Percentiles rank a stretch among this genome's conserved stretches.
Conservation (phyloP, 1,140 invertebrate species). For the Sminthurinus signatus region DNA sequence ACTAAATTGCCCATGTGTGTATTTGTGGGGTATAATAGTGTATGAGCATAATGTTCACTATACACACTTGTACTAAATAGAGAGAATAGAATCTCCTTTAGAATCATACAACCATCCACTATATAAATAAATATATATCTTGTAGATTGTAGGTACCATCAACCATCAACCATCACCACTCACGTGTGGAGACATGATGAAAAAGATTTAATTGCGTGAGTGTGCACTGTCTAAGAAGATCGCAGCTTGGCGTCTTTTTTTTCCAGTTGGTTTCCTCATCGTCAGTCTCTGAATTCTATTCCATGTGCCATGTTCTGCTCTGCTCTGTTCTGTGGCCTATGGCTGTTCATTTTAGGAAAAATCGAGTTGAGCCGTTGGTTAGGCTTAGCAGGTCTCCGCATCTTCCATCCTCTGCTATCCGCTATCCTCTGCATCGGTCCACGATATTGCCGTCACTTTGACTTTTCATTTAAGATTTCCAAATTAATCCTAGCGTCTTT, state of each 20-base stretch:
- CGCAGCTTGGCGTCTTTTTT: conserved; percentile 3
- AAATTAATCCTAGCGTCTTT: conserved; percentile 42
- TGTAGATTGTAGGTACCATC: too few species aligned
- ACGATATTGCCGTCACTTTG: conserved; percentile 27
- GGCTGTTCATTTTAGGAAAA: conserved; percentile 6
- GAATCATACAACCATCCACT: too few species aligned
- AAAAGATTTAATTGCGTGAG: conserved; percentile 10
- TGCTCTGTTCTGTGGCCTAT: conserved; percentile 1
- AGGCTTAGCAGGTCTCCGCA: conserved; percentile 7
- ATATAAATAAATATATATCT: too few species aligned
- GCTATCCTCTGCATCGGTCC: background rate
- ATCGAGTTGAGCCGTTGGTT: background rate
- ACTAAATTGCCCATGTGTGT: too few species aligned
- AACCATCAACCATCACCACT: too few species aligned
- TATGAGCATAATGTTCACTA: too few species aligned
- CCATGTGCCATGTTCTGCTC: too few species aligned
- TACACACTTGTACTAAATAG: too few species aligned
- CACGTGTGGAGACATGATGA: background rate
- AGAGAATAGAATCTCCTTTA: too few species aligned
- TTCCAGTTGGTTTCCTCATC: background rate
- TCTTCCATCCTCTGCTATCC: background rate
- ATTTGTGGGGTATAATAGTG: too few species aligned
- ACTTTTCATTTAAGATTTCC: conserved; percentile 40
- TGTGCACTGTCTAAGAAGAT: background rate
- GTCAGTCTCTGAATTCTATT: too few species aligned